These are phyloP conservation scores for Bergia sp. DNA, from an alignment of 92 coral and sea anemone species.

Conservation along the genomic window DNA sequence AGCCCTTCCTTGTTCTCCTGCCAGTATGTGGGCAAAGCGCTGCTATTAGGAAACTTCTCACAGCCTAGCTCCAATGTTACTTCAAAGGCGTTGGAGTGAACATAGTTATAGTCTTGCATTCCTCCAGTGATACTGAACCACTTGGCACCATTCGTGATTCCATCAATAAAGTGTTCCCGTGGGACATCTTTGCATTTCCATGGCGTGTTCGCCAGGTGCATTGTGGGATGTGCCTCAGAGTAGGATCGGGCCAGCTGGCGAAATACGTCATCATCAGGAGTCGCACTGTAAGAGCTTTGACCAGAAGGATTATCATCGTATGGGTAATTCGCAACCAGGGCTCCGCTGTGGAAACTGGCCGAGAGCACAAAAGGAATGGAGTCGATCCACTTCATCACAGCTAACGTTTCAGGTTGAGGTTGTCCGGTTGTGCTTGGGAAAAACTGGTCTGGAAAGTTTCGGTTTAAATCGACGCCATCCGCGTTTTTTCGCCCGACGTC, in stretches of 20 bases:
- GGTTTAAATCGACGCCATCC: conserved; percentile 85
- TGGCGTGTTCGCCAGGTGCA: conserved; percentile 97
- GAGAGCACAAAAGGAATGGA: conserved; percentile 91
- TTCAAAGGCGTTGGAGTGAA: conserved; percentile 91
- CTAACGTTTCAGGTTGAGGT: conserved; percentile 86
- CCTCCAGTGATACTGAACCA: conserved; percentile 98
- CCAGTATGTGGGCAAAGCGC: conserved; percentile 84
- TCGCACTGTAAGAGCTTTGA: conserved; percentile 94
- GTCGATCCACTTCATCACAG: conserved; percentile 87
- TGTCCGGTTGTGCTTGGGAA: conserved; percentile 92
- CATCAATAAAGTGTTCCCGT: conserved; percentile 95
- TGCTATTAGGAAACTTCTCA: conserved; percentile 95
- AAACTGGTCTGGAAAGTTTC: conserved; percentile 98
- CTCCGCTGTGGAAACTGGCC: conserved; percentile 97
- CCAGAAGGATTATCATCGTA: conserved; percentile 98
- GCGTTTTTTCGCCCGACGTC: conserved; percentile 80
- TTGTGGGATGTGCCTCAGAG: conserved; percentile 90
- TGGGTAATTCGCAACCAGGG: conserved; percentile 95
- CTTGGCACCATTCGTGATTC: conserved; percentile 96
- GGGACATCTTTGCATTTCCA: conserved; percentile 92
- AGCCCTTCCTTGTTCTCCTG: conserved; percentile 90
- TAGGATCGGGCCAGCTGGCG: conserved; percentile 90
- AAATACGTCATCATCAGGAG: conserved; percentile 98
- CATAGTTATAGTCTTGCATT: conserved; percentile 97
- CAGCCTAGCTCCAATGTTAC: conserved; percentile 95